These are phyloP conservation scores for Aphelenchoides bicaudatus DNA, from an alignment of 2,888 invertebrate genomes.

Conservation along the genomic window DNA sequence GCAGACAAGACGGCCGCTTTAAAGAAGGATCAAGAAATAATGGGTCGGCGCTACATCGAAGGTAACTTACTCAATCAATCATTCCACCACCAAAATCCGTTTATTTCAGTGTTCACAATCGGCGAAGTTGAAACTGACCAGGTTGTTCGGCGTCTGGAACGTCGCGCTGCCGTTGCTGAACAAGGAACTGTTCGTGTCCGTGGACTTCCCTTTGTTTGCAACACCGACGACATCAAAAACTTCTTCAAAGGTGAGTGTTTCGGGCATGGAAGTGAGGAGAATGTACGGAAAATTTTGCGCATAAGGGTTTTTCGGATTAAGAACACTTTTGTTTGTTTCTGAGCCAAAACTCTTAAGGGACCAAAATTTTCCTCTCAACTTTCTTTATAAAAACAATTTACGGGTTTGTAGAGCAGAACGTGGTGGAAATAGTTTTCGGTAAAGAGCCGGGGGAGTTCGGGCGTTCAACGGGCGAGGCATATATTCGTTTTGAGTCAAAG, in stretches of 20 bases:
- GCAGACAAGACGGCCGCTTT: conserved; percentile 40
- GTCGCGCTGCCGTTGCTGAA: not conserved
- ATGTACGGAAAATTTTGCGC: too few relatives aligned
- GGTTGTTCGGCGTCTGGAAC: conserved; percentile 22
- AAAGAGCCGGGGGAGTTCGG: conserved; percentile 47
- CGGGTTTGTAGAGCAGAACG: conserved; percentile 45
- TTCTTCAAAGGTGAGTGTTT: conserved; percentile 36
- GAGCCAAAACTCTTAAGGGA: conserved; percentile 1
- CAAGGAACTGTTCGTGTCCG: conserved; percentile 23
- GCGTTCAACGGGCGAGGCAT: conserved; percentile 56
- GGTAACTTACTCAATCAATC: too few relatives aligned
- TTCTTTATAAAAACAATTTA: too few relatives aligned
- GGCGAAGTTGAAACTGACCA: conserved; percentile 32
- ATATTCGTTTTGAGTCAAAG: conserved; percentile 42
- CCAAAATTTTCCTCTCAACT: too few relatives aligned
- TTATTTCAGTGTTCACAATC: conserved; percentile 27
- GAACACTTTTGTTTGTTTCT: too few relatives aligned
- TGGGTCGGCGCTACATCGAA: conserved; percentile 52
- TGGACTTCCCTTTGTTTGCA: conserved; percentile 35
- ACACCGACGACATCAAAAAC: conserved; percentile 28
- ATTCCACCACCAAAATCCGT: not conserved
- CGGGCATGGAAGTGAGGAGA: not conserved
- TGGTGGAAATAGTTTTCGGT: conserved; percentile 53
- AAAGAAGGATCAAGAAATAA: conserved; percentile 39
- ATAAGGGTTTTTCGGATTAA: too few relatives aligned